Percentiles rank a stretch among this genome's conserved stretches.
Conservation (phyloP, 2,888 invertebrate genomes). For the Euzetes globulus region DNA sequence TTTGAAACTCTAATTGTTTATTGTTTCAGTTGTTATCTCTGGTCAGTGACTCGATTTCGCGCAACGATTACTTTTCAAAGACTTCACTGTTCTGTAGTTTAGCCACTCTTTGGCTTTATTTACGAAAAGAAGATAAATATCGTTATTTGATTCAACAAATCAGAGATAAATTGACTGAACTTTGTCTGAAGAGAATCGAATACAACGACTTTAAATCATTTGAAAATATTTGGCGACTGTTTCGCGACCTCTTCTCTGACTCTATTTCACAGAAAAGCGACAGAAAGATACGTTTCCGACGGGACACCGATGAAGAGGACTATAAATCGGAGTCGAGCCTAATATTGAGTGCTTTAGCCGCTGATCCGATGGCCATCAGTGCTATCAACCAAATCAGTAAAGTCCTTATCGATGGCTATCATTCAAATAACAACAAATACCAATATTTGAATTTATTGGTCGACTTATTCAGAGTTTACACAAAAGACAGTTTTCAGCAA, state of each 20-base stretch:
- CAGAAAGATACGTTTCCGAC: slow-evolving; percentile 10
- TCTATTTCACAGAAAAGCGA: background rate
- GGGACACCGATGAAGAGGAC: background rate
- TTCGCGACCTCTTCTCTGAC: background rate
- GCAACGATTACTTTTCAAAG: background rate
- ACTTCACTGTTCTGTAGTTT: background rate
- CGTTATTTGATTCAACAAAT: background rate
- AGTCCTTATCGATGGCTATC: background rate
- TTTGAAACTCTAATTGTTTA: background rate
- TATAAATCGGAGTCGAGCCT: background rate
- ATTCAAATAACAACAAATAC: background rate
- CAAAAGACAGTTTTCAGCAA: background rate
- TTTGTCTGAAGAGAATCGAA: background rate
- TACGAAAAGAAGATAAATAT: slow-evolving; percentile 4
- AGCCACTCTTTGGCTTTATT: background rate
- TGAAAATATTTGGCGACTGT: background rate
- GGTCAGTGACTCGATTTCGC: background rate
- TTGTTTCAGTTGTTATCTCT: slow-evolving; percentile 12
- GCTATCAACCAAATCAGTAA: background rate
- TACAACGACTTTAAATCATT: background rate
- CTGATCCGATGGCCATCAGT: background rate
- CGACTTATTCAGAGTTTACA: background rate
- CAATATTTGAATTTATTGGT: background rate
- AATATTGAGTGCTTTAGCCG: background rate
- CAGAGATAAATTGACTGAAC: background rate